phyloP scores from a whole-genome alignment of 2,113 vertebrate genomes.

The Ibidorhyncha struthersii region DNA sequence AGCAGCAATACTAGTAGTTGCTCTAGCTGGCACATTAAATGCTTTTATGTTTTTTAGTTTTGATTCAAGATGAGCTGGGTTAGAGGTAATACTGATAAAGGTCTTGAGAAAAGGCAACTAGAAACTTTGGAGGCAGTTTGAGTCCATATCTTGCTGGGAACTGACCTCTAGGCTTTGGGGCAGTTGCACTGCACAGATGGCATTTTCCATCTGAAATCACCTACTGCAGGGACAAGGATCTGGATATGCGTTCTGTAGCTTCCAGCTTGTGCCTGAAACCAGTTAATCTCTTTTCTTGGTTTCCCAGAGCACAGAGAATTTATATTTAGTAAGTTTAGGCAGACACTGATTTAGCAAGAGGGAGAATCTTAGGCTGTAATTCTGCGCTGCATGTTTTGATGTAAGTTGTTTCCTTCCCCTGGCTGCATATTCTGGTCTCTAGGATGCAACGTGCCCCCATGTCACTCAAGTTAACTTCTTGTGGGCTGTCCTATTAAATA shows the following conservation, averaged over 20 bases:
- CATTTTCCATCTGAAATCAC: not conserved
- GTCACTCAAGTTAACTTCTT: not conserved
- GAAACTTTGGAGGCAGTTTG: not conserved
- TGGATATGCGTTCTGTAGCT: not conserved
- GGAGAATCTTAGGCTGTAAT: not conserved
- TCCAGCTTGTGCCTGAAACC: not conserved
- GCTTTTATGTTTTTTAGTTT: not conserved
- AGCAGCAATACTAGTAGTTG: not conserved
- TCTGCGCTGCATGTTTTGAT: accelerated
- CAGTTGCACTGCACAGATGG: not conserved
- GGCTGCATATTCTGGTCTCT: not conserved
- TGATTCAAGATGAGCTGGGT: not conserved
- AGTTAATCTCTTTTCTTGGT: not conserved
- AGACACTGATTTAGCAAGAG: not conserved
- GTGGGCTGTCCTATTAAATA: not conserved
- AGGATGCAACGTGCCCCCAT: not conserved
- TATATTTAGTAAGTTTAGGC: not conserved
- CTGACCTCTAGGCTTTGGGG: not conserved
- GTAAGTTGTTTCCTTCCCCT: not conserved
- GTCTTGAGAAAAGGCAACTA: not conserved
- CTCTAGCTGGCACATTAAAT: not conserved
- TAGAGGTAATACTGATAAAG: not conserved
- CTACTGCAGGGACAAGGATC: not conserved
- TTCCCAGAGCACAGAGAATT: not conserved
- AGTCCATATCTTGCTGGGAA: not conserved